Evolutionary conservation across 2,888 invertebrate species (phyloP).

Genomic region (Saturnia pavonia): DNA sequence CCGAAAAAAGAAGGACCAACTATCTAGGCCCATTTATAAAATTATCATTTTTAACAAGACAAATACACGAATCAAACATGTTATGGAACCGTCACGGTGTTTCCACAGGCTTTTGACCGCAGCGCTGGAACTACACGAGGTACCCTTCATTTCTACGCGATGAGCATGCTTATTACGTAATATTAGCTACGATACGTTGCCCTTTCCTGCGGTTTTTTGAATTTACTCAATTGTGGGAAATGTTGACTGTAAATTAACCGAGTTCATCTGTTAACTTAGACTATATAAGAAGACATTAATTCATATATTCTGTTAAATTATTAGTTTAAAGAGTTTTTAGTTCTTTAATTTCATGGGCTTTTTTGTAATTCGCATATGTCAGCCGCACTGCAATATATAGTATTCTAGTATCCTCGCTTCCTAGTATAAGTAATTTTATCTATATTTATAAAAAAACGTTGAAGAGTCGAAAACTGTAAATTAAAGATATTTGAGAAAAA

Average conservation of each 20-base stretch:
- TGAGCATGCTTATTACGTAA: constrained; percentile 52
- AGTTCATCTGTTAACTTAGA: constrained; percentile 12
- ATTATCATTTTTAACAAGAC: neutral
- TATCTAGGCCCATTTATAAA: too few relatives aligned
- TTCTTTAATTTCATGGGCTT: too few relatives aligned
- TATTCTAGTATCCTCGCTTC: too few relatives aligned
- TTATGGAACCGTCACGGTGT: constrained; percentile 6
- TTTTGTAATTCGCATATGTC: too few relatives aligned
- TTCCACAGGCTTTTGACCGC: constrained; percentile 12
- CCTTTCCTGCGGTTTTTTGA: constrained; percentile 61
- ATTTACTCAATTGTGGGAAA: constrained; percentile 63
- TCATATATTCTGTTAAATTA: neutral
- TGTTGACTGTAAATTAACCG: constrained; percentile 24
- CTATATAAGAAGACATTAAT: neutral
- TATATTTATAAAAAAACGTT: too few relatives aligned
- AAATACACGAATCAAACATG: neutral
- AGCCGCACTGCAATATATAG: too few relatives aligned
- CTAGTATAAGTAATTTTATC: too few relatives aligned
- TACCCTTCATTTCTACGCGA: constrained; percentile 42
- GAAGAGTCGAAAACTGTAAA: too few relatives aligned
- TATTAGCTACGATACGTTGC: constrained; percentile 49
- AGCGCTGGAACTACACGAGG: constrained; percentile 10
- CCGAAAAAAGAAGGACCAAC: too few relatives aligned
- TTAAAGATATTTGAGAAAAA: too few relatives aligned
- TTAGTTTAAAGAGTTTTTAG: too few relatives aligned